A percentile compares a stretch with the other conserved stretches of the same genome.
Conservation (phyloP, 2,113 vertebrate genomes). For the Dasyprocta punctata region DNA sequence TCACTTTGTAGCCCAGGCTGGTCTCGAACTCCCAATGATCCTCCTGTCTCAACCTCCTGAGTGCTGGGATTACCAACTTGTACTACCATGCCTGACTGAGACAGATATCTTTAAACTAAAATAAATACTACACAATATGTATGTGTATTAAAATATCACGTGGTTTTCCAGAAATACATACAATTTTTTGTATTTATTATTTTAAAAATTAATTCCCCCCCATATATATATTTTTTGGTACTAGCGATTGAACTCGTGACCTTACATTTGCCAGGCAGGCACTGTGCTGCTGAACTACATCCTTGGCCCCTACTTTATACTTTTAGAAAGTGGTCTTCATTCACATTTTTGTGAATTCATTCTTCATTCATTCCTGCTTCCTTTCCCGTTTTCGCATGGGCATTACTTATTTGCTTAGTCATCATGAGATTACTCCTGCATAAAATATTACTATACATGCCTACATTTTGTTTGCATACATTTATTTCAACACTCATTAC, state of each 20-base stretch:
- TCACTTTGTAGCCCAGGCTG: too few species aligned
- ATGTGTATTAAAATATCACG: not conserved
- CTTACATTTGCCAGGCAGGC: too few species aligned
- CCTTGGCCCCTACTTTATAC: not conserved
- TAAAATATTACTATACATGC: not conserved
- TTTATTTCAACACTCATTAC: not conserved
- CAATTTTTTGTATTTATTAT: not conserved
- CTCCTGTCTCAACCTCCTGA: too few species aligned
- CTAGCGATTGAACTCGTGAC: too few species aligned
- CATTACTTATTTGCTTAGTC: constrained; percentile 34
- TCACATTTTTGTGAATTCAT: not conserved
- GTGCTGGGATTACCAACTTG: too few species aligned
- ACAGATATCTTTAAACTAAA: not conserved
- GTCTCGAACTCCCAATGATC: too few species aligned
- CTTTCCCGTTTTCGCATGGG: not conserved
- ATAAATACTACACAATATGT: not conserved
- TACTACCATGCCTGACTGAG: too few species aligned
- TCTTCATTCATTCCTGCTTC: not conserved
- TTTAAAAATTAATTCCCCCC: too few species aligned
- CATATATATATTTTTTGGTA: too few species aligned
- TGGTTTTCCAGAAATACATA: not conserved
- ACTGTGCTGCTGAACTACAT: too few species aligned
- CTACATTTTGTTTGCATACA: not conserved
- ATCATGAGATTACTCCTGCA: not conserved
- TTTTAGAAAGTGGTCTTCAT: not conserved